phyloP scores from a whole-genome alignment of 2,797 vertebrate genomes.

The Cirrhinus molitorella region DNA sequence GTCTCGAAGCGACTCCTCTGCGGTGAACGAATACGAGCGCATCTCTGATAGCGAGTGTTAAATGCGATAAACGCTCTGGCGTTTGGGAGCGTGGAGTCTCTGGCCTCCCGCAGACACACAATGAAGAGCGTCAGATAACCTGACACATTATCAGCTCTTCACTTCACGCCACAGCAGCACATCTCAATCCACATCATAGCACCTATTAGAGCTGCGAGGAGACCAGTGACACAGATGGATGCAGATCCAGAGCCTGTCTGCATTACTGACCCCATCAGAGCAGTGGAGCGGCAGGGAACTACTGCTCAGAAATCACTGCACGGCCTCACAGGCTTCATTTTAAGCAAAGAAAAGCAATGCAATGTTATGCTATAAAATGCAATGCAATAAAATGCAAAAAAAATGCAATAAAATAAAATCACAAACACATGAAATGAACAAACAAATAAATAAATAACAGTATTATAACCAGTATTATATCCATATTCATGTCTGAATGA shows the following conservation, averaged over 20 bases:
- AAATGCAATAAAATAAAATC: no score
- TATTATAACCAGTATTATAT: no score
- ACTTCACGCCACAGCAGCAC: neutral
- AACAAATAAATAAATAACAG: no score
- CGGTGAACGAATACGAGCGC: neutral
- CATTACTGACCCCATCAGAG: neutral
- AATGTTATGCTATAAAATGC: no score
- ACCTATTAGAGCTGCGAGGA: neutral
- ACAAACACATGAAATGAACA: no score
- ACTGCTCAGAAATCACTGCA: constrained; percentile 44
- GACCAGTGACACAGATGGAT: neutral
- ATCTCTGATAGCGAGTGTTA: neutral
- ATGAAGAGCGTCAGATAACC: neutral
- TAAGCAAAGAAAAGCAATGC: no score
- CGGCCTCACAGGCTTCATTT: constrained; percentile 18
- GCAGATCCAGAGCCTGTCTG: neutral
- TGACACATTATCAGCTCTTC: neutral
- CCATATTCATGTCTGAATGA: no score
- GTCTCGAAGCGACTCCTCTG: neutral
- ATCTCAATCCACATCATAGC: neutral
- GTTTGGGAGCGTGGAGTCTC: neutral
- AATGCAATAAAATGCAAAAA: no score
- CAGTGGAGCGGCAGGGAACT: neutral
- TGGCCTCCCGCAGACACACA: neutral
- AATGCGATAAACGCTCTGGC: neutral